These are phyloP conservation scores for Petrolisthes manimaculis DNA, from an alignment of 2,888 invertebrate genomes.

Conservation along the genomic window DNA sequence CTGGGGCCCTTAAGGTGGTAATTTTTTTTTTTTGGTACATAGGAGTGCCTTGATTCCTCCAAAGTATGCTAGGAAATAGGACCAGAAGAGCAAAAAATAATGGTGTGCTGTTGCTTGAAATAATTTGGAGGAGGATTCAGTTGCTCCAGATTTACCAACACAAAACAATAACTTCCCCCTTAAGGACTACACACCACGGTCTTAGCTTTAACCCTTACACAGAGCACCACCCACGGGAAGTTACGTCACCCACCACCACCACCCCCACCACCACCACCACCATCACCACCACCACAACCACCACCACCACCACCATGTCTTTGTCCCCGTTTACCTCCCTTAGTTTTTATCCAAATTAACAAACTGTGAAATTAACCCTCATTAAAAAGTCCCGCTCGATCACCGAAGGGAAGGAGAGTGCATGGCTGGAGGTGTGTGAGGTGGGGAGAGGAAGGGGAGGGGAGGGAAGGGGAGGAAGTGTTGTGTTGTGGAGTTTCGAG, in stretches of 20 bases:
- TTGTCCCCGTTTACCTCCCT: conserved; percentile 18
- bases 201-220: not conserved
- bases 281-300: conserved; percentile 14
- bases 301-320: conserved; percentile 19
- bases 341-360: conserved; percentile 30
- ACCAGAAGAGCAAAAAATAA: too few species aligned
- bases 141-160: too few species aligned
- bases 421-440: not conserved
- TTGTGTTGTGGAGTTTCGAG: not conserved
- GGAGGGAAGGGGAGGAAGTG: conserved; percentile 1
- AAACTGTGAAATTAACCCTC: conserved; percentile 46
- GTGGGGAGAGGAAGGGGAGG: not conserved
- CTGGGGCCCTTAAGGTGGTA: too few species aligned
- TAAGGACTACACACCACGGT: not conserved
- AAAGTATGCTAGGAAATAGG: too few species aligned
- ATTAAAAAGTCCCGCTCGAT: conserved; percentile 22
- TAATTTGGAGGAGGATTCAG: too few species aligned
- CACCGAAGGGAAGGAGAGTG: not conserved
- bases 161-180: too few species aligned
- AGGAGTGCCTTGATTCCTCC: too few species aligned
- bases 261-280: conserved; percentile 3
- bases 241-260: conserved; percentile 26
- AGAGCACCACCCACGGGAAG: not conserved
- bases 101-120: too few species aligned
- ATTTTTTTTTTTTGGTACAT: too few species aligned